Conservation (phyloP, 2,113 vertebrate genomes). For the Mugil cephalus region DNA sequence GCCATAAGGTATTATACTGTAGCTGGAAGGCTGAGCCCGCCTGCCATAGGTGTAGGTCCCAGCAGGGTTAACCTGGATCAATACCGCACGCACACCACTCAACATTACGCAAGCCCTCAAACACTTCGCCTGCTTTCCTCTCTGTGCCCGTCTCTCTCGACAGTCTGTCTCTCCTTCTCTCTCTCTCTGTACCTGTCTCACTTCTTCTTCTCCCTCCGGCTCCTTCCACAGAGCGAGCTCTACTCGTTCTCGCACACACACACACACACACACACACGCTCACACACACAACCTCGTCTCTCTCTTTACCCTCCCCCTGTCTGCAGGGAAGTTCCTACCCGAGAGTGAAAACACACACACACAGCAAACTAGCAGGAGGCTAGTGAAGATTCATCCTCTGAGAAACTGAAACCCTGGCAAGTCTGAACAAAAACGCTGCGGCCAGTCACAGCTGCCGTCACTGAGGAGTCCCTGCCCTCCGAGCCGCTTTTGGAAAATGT, state of each 20-base stretch:
- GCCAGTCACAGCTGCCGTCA: conserved; percentile 49
- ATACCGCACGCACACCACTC: conserved; percentile 56
- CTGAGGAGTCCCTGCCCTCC: conserved; percentile 23
- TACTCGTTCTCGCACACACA: conserved; percentile 44
- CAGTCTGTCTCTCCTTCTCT: conserved; percentile 26
- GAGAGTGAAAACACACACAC: conserved; percentile 43
- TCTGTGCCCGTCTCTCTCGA: conserved; percentile 25
- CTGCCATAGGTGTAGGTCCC: conserved; percentile 64
- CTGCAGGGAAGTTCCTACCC: conserved; percentile 52
- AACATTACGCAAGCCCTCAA: conserved; percentile 58
- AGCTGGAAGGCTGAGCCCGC: conserved; percentile 63
- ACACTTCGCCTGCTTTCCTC: conserved; percentile 20
- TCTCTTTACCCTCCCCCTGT: conserved; percentile 25
- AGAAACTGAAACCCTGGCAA: conserved; percentile 28
- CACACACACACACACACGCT: conserved; percentile 24
- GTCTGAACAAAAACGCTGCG: conserved; percentile 35
- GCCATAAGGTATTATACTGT: conserved; percentile 65
- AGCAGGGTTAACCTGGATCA: conserved; percentile 70
- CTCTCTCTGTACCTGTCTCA: conserved; percentile 14
- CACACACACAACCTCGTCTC: conserved; percentile 20
- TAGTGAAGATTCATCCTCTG: conserved; percentile 39
- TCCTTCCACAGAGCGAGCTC: conserved; percentile 51
- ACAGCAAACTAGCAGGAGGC: conserved; percentile 33
- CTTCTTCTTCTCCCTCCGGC: conserved; percentile 41
- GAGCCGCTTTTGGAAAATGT: conserved; percentile 26